phyloP scores from a whole-genome alignment of 1,140 invertebrate species.

The Conopomorpha cramerella region DNA sequence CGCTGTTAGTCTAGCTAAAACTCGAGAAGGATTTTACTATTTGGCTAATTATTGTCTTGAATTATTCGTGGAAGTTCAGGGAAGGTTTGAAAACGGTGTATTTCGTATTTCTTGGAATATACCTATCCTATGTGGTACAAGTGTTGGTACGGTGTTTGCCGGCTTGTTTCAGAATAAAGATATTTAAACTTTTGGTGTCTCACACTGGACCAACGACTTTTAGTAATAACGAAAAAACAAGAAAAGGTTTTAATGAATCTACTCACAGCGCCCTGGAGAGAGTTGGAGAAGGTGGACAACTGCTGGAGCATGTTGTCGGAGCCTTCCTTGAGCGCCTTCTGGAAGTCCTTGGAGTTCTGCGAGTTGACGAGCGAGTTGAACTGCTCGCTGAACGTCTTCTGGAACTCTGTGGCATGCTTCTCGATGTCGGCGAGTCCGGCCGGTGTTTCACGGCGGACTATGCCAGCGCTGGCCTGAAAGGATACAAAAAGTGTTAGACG shows the following conservation, averaged over 20 bases:
- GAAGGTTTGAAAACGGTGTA: too few species aligned
- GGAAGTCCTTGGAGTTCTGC: conserved; percentile 34
- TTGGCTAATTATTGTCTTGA: too few species aligned
- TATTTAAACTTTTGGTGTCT: too few species aligned
- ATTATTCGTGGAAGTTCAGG: too few species aligned
- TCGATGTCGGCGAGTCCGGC: conserved; percentile 20
- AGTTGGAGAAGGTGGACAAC: conserved; percentile 24
- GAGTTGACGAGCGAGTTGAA: conserved; percentile 26
- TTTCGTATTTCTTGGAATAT: too few species aligned
- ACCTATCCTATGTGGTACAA: neutral
- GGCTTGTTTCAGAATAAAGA: too few species aligned
- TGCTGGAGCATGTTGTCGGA: conserved; percentile 33
- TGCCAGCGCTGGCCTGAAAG: conserved; percentile 18
- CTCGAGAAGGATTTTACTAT: too few species aligned
- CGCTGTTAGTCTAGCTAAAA: too few species aligned
- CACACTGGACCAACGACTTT: too few species aligned
- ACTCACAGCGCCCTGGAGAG: conserved; percentile 31
- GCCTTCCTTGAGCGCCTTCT: conserved; percentile 36
- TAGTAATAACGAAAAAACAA: neutral
- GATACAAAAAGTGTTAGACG: too few species aligned
- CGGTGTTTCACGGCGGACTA: conserved; percentile 31
- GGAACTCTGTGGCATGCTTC: conserved; percentile 35
- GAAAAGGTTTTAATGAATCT: neutral
- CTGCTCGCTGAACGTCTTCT: conserved; percentile 34
- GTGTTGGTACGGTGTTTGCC: neutral